Conservation (phyloP, 2,888 invertebrate genomes). For the Synanthedon tipuliformis region DNA sequence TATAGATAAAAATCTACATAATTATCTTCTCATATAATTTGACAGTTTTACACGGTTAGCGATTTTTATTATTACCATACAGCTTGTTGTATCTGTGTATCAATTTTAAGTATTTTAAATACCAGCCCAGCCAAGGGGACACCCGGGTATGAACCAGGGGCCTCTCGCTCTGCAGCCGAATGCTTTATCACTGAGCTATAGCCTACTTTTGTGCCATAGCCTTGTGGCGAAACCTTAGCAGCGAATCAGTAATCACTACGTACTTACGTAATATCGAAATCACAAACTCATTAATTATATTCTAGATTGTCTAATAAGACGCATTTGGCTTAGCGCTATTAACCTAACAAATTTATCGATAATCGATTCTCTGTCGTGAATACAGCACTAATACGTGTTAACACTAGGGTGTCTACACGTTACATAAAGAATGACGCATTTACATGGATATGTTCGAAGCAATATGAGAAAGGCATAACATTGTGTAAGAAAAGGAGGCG, state of each 20-base stretch:
- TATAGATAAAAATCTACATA: too few species aligned
- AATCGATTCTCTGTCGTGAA: neutral
- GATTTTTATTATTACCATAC: too few species aligned
- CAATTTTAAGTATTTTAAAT: too few species aligned
- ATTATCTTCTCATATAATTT: too few species aligned
- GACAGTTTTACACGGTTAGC: too few species aligned
- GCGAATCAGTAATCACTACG: too few species aligned
- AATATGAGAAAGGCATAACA: neutral
- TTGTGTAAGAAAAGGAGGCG: neutral
- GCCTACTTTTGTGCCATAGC: slow-evolving; percentile 31
- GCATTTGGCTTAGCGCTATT: neutral
- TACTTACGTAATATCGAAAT: too few species aligned
- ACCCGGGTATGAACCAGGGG: neutral
- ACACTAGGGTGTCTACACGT: slow-evolving; percentile 1
- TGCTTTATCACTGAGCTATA: slow-evolving; percentile 22
- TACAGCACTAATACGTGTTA: slow-evolving; percentile 5
- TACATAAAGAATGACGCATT: slow-evolving; percentile 8
- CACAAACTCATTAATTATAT: too few species aligned
- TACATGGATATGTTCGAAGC: slow-evolving; percentile 9
- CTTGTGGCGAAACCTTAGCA: slow-evolving; percentile 7
- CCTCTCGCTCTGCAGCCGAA: neutral
- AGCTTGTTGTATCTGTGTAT: too few species aligned
- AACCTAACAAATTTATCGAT: neutral
- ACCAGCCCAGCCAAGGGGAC: neutral
- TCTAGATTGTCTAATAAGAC: neutral